Evolutionary conservation across 1,140 invertebrate genomes (phyloP), one percentile per base, ranked within the genome.

Genomic region (Orchestia grillus): DNA sequence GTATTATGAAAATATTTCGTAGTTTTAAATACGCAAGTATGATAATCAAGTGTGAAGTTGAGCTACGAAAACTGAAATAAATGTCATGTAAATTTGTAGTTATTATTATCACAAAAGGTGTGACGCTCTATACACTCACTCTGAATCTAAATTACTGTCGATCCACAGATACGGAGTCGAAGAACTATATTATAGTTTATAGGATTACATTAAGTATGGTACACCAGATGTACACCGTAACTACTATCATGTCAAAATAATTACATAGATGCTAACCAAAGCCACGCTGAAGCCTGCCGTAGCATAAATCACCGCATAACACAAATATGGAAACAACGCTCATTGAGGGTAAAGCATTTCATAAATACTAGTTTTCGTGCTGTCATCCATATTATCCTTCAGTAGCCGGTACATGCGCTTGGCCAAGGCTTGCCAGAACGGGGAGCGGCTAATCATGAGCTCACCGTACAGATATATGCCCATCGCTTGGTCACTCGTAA

Each of bases 391-490:
- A 11, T 42, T 45, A 44, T 47, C 92, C 45, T 96, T 96, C 53
- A 45, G 95, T 44, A 95, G 95, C 95, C 41, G 96, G 53, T 44
- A 77, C 87, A 42, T 53, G 90, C 87, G 96, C 95, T 41, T 95
- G 96, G 36, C 53, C 36, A 90, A 90, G 88, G n/a, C 87, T 42
- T 96, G 96, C 88, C 95, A 96, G 36, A 97, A 97, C 88, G 42
- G n/a, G 28, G 88, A 6, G 3, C 88, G 36, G 42, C 41, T 42
- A 95, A 97, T 97, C 44, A 97, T 97, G 11, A 97, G 95, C 96
- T 97, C 97, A 19, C 97, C 97, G 95, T 97, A 97, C 53, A 97
- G 96, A 96, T 97, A 97, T 0, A 97, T 97, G 47, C 97, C 97
- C 97, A 97, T 97, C 19, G 97, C 97, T 95, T 97, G 97, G 96